phyloP scores from a whole-genome alignment of 2,113 vertebrate genomes.

The Chinchilla lanigera region DNA sequence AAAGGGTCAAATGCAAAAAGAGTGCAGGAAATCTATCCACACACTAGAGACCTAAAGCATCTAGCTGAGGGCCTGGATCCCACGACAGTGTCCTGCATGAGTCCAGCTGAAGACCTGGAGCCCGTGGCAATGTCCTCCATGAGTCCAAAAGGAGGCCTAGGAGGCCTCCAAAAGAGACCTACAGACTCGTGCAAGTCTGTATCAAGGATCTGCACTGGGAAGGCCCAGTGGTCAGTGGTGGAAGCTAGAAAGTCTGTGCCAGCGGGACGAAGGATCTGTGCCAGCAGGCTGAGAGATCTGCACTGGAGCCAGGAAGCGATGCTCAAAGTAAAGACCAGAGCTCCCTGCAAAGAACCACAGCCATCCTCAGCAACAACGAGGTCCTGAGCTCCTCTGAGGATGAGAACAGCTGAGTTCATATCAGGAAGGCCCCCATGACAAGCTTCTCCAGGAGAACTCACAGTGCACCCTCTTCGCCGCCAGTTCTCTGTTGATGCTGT shows the following conservation, averaged over 20 bases:
- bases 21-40: background rate
- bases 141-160: background rate
- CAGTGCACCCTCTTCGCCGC: background rate
- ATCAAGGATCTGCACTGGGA: background rate
- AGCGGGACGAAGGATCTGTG: too few species aligned
- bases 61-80: background rate
- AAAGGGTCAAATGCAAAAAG: background rate
- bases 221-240: background rate
- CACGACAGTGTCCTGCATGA: background rate
- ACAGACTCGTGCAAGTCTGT: background rate
- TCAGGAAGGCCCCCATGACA: background rate
- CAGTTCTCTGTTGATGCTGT: background rate
- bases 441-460: background rate
- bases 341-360: background rate
- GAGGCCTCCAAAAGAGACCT: too few species aligned
- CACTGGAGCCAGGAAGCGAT: background rate
- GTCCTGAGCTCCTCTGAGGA: background rate
- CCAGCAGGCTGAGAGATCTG: background rate
- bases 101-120: background rate
- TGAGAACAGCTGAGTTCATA: background rate
- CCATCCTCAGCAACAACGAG: background rate
- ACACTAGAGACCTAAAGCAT: background rate
- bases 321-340: background rate
- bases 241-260: background rate
- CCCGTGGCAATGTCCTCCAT: background rate